Base-by-base conservation (phyloP, 2,113 vertebrate species). In the Rattus norvegicus region DNA sequence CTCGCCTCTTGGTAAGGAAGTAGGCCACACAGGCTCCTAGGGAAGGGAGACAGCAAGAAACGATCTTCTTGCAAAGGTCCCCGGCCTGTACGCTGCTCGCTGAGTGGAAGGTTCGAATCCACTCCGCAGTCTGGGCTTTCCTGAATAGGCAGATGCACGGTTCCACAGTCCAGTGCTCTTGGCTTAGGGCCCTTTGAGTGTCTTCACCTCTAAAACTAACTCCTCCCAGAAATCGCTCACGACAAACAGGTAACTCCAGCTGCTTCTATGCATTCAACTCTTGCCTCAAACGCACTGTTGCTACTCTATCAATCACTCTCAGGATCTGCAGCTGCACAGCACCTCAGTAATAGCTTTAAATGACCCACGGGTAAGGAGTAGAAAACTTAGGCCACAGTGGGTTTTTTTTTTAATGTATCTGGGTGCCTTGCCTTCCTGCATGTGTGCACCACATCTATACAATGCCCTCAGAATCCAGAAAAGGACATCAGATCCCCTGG, bases 21-120 rank as follows among this genome's bases (percentile, higher is more conserved):
- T 98, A 98, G 39, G 98, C 98, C 75, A 98, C 98, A 67, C 98
- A 98, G 59, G 98, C 98, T 91, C 98, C 98, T 98, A 88, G 30
- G 1, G 56, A 87, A 26, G 36, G 54, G 24, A 56, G 69, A 84
- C 20, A 76, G 52, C 67, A 93, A 77, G 92, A 65, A 87, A 72
- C 43, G 92, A 24, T 70, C 77, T 52, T 79, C 59, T 14, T 36
- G 20, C 39, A 73, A 85, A 43, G n/a, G n/a, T 73, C 70, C 75
- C 61, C 59, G 87, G 54, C 61, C 54, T 19, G 49, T 13, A 84
- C 49, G 54, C 28, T 49, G 54, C 30, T n/a, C 16, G 7, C 30
- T 36, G n/a, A 47, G 13, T 30, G 16, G 67, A 61, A 89, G 16
- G 9, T 12, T 80, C 47, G 86, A 24, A 28, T 70, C 88, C 73